Conservation (phyloP, 2,113 vertebrate species). For the Dicentrarchus labrax region DNA sequence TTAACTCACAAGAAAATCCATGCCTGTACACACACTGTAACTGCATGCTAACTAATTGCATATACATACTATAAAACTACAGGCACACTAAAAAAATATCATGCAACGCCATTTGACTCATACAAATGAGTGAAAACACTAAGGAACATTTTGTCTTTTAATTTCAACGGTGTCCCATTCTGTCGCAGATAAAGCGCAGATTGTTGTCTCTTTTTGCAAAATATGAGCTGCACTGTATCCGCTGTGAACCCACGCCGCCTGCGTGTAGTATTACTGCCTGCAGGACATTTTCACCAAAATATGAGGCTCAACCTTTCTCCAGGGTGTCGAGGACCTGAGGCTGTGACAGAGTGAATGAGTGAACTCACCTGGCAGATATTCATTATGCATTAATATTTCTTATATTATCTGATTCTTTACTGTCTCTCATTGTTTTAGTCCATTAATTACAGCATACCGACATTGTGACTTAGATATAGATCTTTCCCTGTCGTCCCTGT, state of each 20-base stretch:
- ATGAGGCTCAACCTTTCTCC: constrained; percentile 23
- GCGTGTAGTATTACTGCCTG: constrained; percentile 46
- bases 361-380: constrained; percentile 3
- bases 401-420: background rate
- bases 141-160: background rate
- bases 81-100: background rate
- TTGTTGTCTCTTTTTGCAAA: constrained; percentile 30
- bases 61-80: background rate
- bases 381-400: background rate
- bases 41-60: background rate
- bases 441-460: background rate
- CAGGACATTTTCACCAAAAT: constrained; percentile 49
- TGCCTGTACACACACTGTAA: background rate
- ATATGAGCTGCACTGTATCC: constrained; percentile 64
- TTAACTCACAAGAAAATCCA: constrained; percentile 21
- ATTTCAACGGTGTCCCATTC: constrained; percentile 15
- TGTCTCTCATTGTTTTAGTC: background rate
- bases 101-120: constrained; percentile 24
- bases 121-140: constrained; percentile 6
- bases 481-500: too few relatives aligned
- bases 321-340: constrained; percentile 25
- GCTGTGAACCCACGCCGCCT: constrained; percentile 30
- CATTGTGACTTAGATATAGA: background rate
- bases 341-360: background rate
- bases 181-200: constrained; percentile 9